phyloP scores from a whole-genome alignment of 2,113 vertebrate genomes.

The Todiramphus saurophagus region DNA sequence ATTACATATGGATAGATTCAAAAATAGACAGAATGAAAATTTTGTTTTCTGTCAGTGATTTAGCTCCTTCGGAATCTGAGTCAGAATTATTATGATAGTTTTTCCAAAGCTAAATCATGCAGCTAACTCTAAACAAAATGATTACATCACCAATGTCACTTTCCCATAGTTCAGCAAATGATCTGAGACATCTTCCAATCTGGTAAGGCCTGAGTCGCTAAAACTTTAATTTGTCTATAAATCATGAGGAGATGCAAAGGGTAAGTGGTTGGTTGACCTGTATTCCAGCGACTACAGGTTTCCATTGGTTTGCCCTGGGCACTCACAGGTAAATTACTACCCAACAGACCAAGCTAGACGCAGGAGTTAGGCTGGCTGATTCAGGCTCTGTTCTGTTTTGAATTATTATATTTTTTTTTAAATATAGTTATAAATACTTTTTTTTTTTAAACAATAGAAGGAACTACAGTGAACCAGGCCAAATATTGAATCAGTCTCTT shows the following conservation, averaged over 20 bases:
- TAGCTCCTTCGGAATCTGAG: not conserved
- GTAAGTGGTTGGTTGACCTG: not conserved
- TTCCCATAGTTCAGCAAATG: not conserved
- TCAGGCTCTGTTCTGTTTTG: not conserved
- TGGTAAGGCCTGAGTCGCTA: not conserved
- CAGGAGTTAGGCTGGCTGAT: not conserved
- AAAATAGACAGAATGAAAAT: not conserved
- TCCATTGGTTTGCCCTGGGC: not conserved
- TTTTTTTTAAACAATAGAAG: not conserved
- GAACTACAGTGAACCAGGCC: not conserved
- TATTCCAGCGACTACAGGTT: not conserved
- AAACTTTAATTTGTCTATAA: not conserved
- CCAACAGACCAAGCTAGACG: accelerated
- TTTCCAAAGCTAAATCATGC: not conserved
- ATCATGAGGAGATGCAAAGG: not conserved
- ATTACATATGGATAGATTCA: not conserved
- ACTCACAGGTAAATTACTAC: not conserved
- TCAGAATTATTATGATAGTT: not conserved
- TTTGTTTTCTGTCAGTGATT: not conserved
- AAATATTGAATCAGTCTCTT: not conserved
- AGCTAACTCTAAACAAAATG: not conserved
- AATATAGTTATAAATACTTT: not conserved
- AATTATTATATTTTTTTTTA: not conserved
- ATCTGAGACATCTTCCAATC: not conserved
- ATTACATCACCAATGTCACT: not conserved